Evolutionary conservation across 2,888 invertebrate genomes (phyloP).

Genomic region (Unio pictorum): DNA sequence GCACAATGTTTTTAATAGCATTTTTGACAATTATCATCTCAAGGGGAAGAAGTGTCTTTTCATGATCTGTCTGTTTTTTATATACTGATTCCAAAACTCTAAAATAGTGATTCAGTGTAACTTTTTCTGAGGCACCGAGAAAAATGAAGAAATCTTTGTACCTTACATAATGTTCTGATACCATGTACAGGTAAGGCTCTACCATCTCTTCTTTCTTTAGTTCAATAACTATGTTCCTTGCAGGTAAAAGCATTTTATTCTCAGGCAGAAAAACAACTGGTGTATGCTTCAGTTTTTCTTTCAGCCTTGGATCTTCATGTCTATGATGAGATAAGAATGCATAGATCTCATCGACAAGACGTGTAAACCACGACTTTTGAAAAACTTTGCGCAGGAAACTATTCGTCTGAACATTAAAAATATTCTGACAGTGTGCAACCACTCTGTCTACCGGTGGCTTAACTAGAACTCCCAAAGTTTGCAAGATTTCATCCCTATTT

Average conservation of each 20-base stretch:
- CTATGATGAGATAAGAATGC: conserved; percentile 3
- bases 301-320: conserved; percentile 3
- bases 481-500: conserved; percentile 9
- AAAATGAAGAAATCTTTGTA: conserved; percentile 19
- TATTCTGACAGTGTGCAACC: conserved; percentile 22
- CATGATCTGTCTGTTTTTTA: conserved; percentile 1
- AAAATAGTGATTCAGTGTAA: neutral
- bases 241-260: conserved; percentile 1
- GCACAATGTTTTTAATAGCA: conserved; percentile 1
- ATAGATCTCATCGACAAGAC: conserved; percentile 1
- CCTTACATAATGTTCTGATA: conserved; percentile 15
- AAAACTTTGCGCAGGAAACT: neutral
- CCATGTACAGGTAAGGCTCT: conserved; percentile 20
- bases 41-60: neutral
- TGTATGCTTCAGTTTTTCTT: conserved; percentile 4
- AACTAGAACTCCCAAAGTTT: conserved; percentile 10
- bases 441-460: conserved; percentile 15
- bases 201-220: conserved; percentile 12
- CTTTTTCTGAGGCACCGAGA: conserved; percentile 14
- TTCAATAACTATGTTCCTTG: conserved; percentile 10
- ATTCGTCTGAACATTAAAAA: conserved; percentile 11
- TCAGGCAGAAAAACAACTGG: conserved; percentile 9
- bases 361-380: too few species aligned
- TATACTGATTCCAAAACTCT: conserved; percentile 7
- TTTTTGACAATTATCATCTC: neutral